Evolutionary conservation across 2,113 vertebrate species (phyloP), one percentile per base, ranked within the genome.

Genomic region (Herpetotheres cachinnans): DNA sequence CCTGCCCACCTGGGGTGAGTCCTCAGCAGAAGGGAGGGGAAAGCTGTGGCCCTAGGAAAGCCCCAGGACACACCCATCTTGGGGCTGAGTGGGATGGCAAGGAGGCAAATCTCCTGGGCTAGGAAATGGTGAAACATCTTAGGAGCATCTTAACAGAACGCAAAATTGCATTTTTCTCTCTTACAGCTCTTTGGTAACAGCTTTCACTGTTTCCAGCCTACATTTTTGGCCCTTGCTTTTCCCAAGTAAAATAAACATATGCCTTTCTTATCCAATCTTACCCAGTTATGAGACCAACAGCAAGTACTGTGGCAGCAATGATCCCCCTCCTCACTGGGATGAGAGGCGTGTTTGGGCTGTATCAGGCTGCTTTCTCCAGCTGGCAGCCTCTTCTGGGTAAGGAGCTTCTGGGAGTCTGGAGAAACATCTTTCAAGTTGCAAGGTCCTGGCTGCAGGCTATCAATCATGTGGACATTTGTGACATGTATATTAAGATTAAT

Each of bases 1-100:
- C 14, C 46, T 91, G 17, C 17, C 25, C 2, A 0, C 18, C 32
- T n/a, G 13, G 19, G 55, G 11, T 7, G 3, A 82, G 27, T 21
- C 55, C 54, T 73, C 30, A 78, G 32, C 42, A 61, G 40, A 1
- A 0, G 5, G 16, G 14, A 84, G 18, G 6, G 24, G 19, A 74
- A 85, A 90, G 24, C 54, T 38, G 13, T 42, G 61, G 29, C 27
- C 16, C 36, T 42, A 66, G 61, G 44, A 55, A 85, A 83, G 63
- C 7, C 19, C 16, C 55, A 36, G 14, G 15, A 58, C 6, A 7
- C 34, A 17, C 3, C 11, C 0, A 0, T 32, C 42, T 24, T 74
- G 58, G 30, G 40, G 5, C 30, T 47, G 18, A 15, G 29, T 44
- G 21, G 16, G 19, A 40, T 29, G 22, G 29, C 27, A 11, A 12